Evolutionary conservation across 1,140 invertebrate species (phyloP).

Genomic region (Fopius arisanus): DNA sequence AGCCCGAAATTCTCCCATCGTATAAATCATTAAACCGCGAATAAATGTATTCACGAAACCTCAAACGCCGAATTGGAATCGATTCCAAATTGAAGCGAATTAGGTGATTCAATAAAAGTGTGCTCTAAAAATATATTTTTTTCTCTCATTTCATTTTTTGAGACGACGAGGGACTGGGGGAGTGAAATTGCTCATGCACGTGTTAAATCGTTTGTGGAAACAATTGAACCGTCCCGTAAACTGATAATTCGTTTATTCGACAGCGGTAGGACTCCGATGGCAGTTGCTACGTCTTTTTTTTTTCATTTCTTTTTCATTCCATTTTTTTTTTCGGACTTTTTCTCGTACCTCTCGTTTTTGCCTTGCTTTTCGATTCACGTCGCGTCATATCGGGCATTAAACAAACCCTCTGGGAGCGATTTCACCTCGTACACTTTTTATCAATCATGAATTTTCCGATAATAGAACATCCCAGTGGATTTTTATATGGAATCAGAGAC

Average conservation of each 20-base stretch:
- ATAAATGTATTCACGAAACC: neutral
- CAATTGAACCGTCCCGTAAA: slow-evolving; percentile 27
- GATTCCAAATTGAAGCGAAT: neutral
- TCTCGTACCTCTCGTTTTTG: neutral
- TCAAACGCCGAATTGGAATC: neutral
- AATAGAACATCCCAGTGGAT: neutral
- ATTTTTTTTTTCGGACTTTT: neutral
- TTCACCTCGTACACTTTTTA: slow-evolving; percentile 11
- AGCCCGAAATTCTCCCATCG: neutral
- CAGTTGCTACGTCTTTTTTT: neutral
- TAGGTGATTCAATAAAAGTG: neutral
- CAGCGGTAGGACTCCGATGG: slow-evolving; percentile 3
- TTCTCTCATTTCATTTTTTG: neutral
- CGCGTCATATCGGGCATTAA: slow-evolving; percentile 19
- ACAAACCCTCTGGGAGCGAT: slow-evolving; percentile 19
- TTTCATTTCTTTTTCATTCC: neutral
- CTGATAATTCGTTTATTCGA: slow-evolving; percentile 30
- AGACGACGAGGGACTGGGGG: neutral
- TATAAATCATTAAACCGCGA: neutral
- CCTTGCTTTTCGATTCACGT: slow-evolving; percentile 11
- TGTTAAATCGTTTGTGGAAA: slow-evolving; percentile 32
- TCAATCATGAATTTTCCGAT: slow-evolving; percentile 23
- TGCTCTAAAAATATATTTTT: neutral
- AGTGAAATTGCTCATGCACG: slow-evolving; percentile 23
- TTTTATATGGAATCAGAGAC: neutral